Evolutionary conservation across 2,888 invertebrate species (phyloP).

Genomic region (Schizotus pectinicornis): DNA sequence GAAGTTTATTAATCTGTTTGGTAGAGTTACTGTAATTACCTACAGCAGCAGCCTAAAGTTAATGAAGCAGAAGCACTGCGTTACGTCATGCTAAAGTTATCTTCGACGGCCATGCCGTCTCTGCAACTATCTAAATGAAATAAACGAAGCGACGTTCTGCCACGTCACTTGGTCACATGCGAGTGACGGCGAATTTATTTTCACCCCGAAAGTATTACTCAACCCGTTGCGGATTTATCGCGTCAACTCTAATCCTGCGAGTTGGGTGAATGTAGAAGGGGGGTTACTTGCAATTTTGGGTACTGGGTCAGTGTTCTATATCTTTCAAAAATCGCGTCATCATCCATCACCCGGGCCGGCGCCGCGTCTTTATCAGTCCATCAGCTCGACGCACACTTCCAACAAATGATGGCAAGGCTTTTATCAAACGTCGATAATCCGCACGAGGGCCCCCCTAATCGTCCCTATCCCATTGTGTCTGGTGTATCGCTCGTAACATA

Average conservation of each 20-base stretch:
- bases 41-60: constrained; percentile 12
- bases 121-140: background rate
- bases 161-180: background rate
- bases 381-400: constrained; percentile 24
- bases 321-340: background rate
- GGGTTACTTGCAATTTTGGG: no score
- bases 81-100: constrained; percentile 9
- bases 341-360: constrained; percentile 19
- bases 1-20: constrained; percentile 30
- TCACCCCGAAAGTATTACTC: background rate
- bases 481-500: constrained; percentile 20
- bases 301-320: no score
- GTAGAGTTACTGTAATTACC: constrained; percentile 19
- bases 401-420: constrained; percentile 29
- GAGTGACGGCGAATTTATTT: background rate
- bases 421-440: constrained; percentile 29
- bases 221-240: background rate
- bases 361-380: constrained; percentile 20
- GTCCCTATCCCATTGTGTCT: constrained; percentile 3
- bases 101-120: no score
- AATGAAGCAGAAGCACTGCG: constrained; percentile 8
- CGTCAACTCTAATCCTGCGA: background rate
- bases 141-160: no score
- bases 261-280: no score
- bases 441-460: constrained; percentile 11